Evolutionary conservation across 1,140 invertebrate species (phyloP).

Genomic region (Caenorhabditis remanei): DNA sequence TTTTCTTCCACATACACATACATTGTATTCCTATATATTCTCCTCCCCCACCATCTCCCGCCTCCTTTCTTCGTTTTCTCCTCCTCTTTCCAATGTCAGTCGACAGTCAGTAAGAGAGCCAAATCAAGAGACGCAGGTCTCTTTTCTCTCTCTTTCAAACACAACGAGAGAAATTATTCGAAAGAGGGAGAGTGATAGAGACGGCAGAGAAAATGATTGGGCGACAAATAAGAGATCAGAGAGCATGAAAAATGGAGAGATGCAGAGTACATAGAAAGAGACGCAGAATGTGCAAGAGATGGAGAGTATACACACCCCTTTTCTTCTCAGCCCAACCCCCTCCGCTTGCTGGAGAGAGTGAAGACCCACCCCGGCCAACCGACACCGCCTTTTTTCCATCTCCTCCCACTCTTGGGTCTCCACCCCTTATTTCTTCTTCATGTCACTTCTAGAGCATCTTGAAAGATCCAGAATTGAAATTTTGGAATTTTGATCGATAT

Average conservation of each 20-base stretch:
- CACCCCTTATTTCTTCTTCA: not conserved
- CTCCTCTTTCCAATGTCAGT: too few species aligned
- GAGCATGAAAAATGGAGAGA: not conserved
- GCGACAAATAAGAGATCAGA: not conserved
- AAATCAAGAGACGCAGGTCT: too few species aligned
- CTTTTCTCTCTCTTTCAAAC: not conserved
- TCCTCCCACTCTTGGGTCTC: constrained; percentile 1
- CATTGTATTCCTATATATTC: not conserved
- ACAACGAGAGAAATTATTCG: not conserved
- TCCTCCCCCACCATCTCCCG: not conserved
- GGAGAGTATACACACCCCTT: not conserved
- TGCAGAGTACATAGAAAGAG: not conserved
- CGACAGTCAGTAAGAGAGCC: too few species aligned
- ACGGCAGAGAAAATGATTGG: not conserved
- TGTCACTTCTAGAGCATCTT: too few species aligned
- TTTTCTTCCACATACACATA: not conserved
- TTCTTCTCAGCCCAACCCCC: not conserved
- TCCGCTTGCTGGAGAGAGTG: not conserved
- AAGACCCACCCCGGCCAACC: not conserved
- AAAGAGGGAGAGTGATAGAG: not conserved
- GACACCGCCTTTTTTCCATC: constrained; percentile 15
- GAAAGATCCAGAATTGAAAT: not conserved
- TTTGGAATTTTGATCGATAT: not conserved
- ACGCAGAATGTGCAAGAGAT: not conserved
- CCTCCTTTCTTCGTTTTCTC: not conserved